Evolutionary conservation across 2,888 invertebrate genomes (phyloP).

Genomic region (Drosophila leonis): DNA sequence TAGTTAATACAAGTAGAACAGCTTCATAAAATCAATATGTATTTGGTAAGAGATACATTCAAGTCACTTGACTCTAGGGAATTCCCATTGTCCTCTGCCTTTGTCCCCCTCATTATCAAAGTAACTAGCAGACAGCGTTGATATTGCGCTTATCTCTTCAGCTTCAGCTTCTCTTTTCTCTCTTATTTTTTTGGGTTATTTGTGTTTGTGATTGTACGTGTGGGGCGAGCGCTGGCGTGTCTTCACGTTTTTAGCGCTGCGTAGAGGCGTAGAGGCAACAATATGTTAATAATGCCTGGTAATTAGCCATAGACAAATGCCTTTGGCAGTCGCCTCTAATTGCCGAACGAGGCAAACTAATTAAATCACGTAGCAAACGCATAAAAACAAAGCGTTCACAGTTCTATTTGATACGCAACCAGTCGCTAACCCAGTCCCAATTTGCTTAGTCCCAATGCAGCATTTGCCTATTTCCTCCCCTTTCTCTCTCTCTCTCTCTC

Average conservation of each 20-base stretch:
- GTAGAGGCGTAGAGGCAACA: conserved; percentile 35
- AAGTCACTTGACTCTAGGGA: not conserved
- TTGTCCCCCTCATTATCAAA: conserved; percentile 42
- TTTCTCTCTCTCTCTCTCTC: not conserved
- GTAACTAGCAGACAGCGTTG: conserved; percentile 38
- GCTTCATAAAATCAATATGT: not conserved
- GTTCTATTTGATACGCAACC: conserved; percentile 20
- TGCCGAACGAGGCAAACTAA: conserved; percentile 60
- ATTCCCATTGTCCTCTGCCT: conserved; percentile 3
- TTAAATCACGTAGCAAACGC: conserved; percentile 78
- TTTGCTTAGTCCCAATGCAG: conserved; percentile 2
- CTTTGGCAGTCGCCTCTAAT: conserved; percentile 52
- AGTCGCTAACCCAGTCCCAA: conserved; percentile 11
- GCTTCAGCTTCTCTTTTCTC: conserved; percentile 1
- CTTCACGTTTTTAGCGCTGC: conserved; percentile 12
- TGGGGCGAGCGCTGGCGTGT: not conserved
- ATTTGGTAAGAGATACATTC: conserved; percentile 2
- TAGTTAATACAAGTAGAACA: not conserved
- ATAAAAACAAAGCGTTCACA: conserved; percentile 61
- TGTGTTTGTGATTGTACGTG: conserved; percentile 7
- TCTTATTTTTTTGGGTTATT: not conserved
- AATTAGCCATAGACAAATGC: conserved; percentile 67
- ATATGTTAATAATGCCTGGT: conserved; percentile 68
- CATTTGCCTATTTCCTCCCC: not conserved
- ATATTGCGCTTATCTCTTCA: conserved; percentile 44